Evolutionary conservation across 2,113 vertebrate species (phyloP).

Genomic region (Vidua macroura): DNA sequence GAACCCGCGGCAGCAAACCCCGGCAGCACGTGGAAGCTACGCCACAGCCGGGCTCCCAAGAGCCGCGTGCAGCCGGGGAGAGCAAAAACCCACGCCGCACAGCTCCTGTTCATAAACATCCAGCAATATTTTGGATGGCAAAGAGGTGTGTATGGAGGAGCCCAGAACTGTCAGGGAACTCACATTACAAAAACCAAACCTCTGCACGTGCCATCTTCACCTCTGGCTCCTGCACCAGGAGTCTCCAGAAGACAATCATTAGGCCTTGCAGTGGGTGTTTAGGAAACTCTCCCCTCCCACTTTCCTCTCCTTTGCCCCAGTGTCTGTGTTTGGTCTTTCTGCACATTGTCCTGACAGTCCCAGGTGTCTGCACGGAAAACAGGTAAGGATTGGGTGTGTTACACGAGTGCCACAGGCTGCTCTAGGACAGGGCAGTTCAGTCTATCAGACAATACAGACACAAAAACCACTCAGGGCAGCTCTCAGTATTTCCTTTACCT

Average conservation of each 20-base stretch:
- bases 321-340: not conserved
- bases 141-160: not conserved
- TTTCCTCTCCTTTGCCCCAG: not conserved
- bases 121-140: not conserved
- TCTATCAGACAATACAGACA: not conserved
- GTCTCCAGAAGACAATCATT: not conserved
- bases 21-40: too few species aligned
- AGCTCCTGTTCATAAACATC: not conserved
- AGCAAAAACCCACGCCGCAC: too few species aligned
- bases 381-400: accelerated
- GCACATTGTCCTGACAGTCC: not conserved
- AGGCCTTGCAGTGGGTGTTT: not conserved
- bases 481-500: not conserved
- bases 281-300: not conserved
- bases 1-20: too few species aligned
- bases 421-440: not conserved
- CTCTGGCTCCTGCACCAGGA: not conserved
- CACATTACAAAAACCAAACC: not conserved
- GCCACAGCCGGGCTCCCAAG: too few species aligned
- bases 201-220: not conserved
- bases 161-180: not conserved
- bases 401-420: not conserved
- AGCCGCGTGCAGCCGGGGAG: too few species aligned
- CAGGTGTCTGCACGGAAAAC: not conserved
- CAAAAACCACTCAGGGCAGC: not conserved